These are phyloP conservation scores for Riparia riparia DNA, from an alignment of 2,113 vertebrate species.

Conservation along the genomic window DNA sequence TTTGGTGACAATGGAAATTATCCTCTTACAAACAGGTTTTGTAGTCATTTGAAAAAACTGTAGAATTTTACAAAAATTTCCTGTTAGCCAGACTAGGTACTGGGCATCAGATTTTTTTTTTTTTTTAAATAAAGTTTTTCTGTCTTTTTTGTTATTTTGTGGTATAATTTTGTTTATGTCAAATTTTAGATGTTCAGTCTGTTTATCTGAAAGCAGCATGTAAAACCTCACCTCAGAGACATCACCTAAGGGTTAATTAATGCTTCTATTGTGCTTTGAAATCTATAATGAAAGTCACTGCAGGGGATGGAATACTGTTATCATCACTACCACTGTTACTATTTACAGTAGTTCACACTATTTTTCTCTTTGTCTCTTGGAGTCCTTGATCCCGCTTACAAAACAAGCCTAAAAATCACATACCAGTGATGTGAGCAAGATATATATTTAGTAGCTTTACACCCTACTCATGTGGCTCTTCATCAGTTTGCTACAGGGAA, in stretches of 20 bases:
- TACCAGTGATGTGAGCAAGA: not conserved
- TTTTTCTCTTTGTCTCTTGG: not conserved
- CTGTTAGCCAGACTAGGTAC: not conserved
- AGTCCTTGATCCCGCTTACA: not conserved
- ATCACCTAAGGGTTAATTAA: not conserved
- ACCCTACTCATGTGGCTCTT: not conserved
- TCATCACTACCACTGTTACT: not conserved
- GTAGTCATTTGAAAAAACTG: not conserved
- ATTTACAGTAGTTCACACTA: not conserved
- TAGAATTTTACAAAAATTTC: not conserved
- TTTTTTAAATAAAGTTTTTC: not conserved
- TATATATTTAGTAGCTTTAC: not conserved
- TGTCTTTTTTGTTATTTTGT: not conserved
- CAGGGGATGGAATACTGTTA: not conserved
- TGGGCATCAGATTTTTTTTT: not conserved
- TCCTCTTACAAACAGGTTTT: not conserved
- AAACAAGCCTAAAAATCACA: not conserved
- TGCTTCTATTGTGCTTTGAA: not conserved
- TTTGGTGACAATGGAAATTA: not conserved
- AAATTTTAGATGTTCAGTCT: not conserved
- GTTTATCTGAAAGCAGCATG: not conserved
- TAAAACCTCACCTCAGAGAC: not conserved
- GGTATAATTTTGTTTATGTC: not conserved
- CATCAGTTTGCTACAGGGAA: constrained; percentile 23
- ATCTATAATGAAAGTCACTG: not conserved